These are phyloP conservation scores for Drosophila azteca DNA, from an alignment of 1,140 invertebrate genomes.

Conservation along the genomic window DNA sequence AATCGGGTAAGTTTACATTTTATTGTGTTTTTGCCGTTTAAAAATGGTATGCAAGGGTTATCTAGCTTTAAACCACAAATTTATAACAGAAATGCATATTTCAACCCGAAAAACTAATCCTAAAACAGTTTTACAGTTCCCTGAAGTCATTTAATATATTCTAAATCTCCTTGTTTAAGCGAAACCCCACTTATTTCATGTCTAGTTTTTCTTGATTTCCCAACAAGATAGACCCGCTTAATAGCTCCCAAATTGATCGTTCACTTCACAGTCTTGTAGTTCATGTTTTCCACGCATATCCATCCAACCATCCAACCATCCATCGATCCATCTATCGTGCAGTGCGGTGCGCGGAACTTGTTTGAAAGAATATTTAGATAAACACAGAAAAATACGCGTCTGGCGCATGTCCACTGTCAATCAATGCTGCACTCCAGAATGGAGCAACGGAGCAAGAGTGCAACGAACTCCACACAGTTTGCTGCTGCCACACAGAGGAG, in stretches of 20 bases:
- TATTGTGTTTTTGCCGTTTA: too few species aligned
- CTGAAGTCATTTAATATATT: too few species aligned
- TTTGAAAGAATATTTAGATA: slow-evolving; percentile 46
- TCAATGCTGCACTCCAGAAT: slow-evolving; percentile 69
- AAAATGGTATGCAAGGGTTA: too few species aligned
- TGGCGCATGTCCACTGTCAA: slow-evolving; percentile 74
- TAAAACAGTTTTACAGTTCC: too few species aligned
- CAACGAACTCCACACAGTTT: slow-evolving; percentile 21
- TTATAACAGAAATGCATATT: too few species aligned
- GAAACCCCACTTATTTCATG: slow-evolving; percentile 7
- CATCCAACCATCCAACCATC: slow-evolving; percentile 39
- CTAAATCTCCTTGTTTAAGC: too few species aligned
- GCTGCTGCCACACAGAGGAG: background rate
- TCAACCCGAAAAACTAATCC: too few species aligned
- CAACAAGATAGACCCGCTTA: slow-evolving; percentile 16
- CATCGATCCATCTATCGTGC: too few species aligned
- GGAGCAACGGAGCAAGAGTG: slow-evolving; percentile 10
- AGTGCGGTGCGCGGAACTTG: slow-evolving; percentile 27
- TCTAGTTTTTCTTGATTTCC: slow-evolving; percentile 32
- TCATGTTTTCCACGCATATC: background rate
- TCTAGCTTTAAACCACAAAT: too few species aligned
- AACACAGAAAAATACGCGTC: slow-evolving; percentile 39
- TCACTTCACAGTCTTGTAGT: slow-evolving; percentile 25
- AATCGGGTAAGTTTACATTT: too few species aligned
- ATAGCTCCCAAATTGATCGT: slow-evolving; percentile 30